phyloP scores from a whole-genome alignment of 37 sponge, comb jelly and placozoan species.

The Halichondria panicea region DNA sequence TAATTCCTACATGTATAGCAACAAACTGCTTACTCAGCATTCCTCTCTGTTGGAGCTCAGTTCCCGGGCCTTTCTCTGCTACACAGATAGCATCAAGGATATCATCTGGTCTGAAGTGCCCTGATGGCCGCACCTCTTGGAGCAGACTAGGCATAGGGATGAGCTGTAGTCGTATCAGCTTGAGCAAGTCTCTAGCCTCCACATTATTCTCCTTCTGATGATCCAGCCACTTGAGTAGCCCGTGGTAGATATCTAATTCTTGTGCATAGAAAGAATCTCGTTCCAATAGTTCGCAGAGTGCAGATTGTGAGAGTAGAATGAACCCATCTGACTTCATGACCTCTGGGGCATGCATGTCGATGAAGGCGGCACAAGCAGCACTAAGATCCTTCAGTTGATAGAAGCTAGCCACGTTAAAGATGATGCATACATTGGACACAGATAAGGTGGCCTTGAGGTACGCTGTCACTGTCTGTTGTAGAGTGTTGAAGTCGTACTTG shows the following conservation, averaged over 20 bases:
- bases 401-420: conserved; percentile 80
- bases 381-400: conserved; percentile 76
- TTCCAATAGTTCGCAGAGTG: conserved; percentile 69
- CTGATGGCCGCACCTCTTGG: conserved; percentile 45
- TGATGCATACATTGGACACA: conserved; percentile 72
- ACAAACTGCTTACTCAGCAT: conserved; percentile 53
- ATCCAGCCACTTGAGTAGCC: conserved; percentile 77
- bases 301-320: conserved; percentile 64
- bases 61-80: neutral
- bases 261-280: conserved; percentile 87
- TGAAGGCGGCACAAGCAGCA: conserved; percentile 49
- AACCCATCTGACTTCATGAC: conserved; percentile 84
- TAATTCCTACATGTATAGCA: neutral
- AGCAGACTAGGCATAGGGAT: conserved; percentile 58
- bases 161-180: conserved; percentile 70
- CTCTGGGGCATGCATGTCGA: conserved; percentile 79
- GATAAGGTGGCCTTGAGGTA: conserved; percentile 78
- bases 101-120: conserved; percentile 51
- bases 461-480: conserved; percentile 67
- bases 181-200: conserved; percentile 45
- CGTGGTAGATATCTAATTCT: conserved; percentile 85
- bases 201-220: conserved; percentile 42
- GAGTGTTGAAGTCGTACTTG: conserved; percentile 74
- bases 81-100: conserved; percentile 78
- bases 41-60: conserved; percentile 60